phyloP scores from a whole-genome alignment of 2,797 vertebrate species.

The Pseudomugil gertrudae region DNA sequence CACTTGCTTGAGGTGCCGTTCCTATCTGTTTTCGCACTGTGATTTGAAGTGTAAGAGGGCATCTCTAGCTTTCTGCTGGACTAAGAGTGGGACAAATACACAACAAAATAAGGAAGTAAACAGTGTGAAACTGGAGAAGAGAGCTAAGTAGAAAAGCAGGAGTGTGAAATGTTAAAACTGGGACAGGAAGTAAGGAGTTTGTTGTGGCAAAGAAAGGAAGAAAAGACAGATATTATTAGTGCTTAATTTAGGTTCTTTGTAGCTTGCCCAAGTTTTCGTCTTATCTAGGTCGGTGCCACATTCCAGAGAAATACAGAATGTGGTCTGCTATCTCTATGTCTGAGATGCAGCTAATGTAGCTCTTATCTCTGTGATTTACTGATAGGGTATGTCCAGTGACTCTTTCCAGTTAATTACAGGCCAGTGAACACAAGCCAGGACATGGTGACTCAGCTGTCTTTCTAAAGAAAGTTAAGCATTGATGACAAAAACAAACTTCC shows the following conservation, averaged over 20 bases:
- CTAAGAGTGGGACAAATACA: constrained; percentile 23
- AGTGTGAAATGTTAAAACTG: constrained; percentile 39
- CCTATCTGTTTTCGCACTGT: constrained; percentile 20
- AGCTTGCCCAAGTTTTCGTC: constrained; percentile 40
- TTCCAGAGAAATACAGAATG: constrained; percentile 60
- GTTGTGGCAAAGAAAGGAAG: constrained; percentile 43
- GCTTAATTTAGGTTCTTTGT: constrained; percentile 44
- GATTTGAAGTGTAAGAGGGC: constrained; percentile 14
- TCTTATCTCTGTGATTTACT: constrained; percentile 63
- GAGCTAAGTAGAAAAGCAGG: constrained; percentile 4
- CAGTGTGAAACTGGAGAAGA: constrained; percentile 19
- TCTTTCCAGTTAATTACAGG: constrained; percentile 46
- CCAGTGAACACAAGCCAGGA: constrained; percentile 26
- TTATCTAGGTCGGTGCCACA: constrained; percentile 57
- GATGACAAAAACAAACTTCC: constrained; percentile 4
- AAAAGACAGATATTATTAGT: constrained; percentile 47
- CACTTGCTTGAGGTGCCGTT: constrained; percentile 17
- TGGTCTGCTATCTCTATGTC: constrained; percentile 45
- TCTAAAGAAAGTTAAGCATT: constrained; percentile 10
- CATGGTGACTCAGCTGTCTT: constrained; percentile 29
- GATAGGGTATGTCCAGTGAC: constrained; percentile 56
- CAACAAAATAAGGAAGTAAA: constrained; percentile 14
- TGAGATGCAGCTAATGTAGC: constrained; percentile 56
- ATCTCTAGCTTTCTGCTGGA: constrained; percentile 28
- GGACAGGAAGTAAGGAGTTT: constrained; percentile 18